Evolutionary conservation across 2,797 vertebrate species (phyloP).

Genomic region (Diglossa cyanea): DNA sequence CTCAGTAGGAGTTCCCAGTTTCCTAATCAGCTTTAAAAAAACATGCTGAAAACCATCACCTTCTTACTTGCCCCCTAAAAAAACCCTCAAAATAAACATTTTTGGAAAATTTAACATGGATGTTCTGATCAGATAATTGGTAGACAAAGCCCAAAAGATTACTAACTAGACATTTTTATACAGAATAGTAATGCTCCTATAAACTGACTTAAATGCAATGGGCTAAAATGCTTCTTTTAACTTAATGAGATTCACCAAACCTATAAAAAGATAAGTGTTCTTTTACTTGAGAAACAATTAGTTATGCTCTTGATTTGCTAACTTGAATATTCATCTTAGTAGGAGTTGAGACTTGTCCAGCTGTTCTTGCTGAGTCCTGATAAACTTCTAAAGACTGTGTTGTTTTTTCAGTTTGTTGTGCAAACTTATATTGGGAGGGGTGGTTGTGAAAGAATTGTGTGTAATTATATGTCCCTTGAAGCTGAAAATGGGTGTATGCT

Average conservation of each 20-base stretch:
- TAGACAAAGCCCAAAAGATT: not conserved
- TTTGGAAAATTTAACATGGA: not conserved
- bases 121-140: not conserved
- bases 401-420: conserved; percentile 63
- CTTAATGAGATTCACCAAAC: conserved; percentile 37
- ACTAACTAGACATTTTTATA: not conserved
- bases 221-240: conserved; percentile 26
- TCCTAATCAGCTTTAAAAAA: not conserved
- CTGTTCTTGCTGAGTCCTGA: conserved; percentile 64
- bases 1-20: not conserved
- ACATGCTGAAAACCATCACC: not conserved
- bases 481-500: conserved; percentile 35
- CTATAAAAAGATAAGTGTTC: conserved; percentile 26
- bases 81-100: not conserved
- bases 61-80: not conserved
- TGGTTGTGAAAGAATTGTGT: conserved; percentile 65
- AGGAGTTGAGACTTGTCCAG: conserved; percentile 56
- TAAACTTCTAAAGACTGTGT: conserved; percentile 48
- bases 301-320: conserved; percentile 54
- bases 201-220: not conserved
- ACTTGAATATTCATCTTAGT: conserved; percentile 55
- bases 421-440: conserved; percentile 62
- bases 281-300: conserved; percentile 56
- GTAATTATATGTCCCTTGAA: conserved; percentile 48
- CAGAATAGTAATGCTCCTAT: not conserved